These are phyloP conservation scores for Cetonia aurata DNA, from an alignment of 2,888 invertebrate genomes.

Conservation along the genomic window DNA sequence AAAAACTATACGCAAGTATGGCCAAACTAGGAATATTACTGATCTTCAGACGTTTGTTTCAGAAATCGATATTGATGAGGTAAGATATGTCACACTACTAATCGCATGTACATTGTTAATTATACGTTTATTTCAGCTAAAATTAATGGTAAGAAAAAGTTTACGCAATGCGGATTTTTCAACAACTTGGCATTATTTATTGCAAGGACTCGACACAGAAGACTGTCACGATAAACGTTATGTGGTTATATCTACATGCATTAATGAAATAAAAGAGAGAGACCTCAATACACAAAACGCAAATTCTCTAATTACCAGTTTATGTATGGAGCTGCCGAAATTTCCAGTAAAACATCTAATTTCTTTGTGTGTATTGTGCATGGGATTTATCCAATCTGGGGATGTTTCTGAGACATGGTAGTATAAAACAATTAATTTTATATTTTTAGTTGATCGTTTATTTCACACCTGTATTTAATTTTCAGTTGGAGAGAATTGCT, in stretches of 20 bases:
- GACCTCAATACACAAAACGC: constrained; percentile 61
- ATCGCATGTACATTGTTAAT: too few species aligned
- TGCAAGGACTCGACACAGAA: constrained; percentile 57
- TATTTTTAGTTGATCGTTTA: background rate
- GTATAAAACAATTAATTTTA: constrained; percentile 42
- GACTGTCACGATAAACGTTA: constrained; percentile 59
- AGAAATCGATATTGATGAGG: constrained; percentile 22
- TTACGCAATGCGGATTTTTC: constrained; percentile 54
- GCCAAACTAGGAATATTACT: constrained; percentile 21
- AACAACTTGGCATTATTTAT: constrained; percentile 60
- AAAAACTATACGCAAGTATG: constrained; percentile 1
- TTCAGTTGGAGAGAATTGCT: constrained; percentile 78
- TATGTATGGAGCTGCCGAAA: constrained; percentile 68
- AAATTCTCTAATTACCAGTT: constrained; percentile 68
- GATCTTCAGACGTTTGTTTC: constrained; percentile 20
- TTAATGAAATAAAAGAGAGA: constrained; percentile 58
- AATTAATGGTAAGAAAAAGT: constrained; percentile 18
- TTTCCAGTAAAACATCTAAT: constrained; percentile 69
- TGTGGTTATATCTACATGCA: constrained; percentile 54
- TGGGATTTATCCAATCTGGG: constrained; percentile 69
- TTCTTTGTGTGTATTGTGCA: constrained; percentile 70
- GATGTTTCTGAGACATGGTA: constrained; percentile 68
- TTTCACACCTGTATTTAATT: background rate
- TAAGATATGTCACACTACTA: background rate
- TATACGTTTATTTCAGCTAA: constrained; percentile 17